Conservation (phyloP, 2,797 vertebrate genomes). For the Mormyrops boulengeri region DNA sequence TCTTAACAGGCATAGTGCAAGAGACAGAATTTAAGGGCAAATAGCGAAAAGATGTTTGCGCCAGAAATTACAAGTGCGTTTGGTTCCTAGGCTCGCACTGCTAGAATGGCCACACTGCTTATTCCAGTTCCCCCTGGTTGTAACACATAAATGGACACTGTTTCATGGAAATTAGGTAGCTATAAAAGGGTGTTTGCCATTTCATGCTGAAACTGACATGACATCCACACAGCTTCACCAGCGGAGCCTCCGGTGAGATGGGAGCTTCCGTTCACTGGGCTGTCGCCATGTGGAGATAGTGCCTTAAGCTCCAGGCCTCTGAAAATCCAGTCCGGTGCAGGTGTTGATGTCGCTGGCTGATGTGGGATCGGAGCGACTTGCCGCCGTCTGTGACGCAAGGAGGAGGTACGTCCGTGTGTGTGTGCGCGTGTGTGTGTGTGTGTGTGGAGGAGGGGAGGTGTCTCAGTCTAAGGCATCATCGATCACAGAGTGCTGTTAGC, state of each 20-base stretch:
- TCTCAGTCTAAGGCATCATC: slow-evolving; percentile 28
- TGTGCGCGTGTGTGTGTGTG: not conserved
- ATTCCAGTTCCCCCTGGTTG: not conserved
- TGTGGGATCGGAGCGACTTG: not conserved
- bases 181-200: not conserved
- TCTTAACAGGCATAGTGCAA: not conserved
- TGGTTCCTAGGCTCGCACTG: not conserved
- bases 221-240: not conserved
- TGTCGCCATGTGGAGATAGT: slow-evolving; percentile 34
- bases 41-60: not conserved
- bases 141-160: not conserved
- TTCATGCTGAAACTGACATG: not conserved
- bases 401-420: not conserved
- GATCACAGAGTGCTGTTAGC: slow-evolving; percentile 35
- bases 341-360: not conserved
- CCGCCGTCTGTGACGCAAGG: not conserved
- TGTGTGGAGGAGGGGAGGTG: not conserved
- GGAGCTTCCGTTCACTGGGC: slow-evolving; percentile 13
- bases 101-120: not conserved
- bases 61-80: not conserved
- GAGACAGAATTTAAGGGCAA: not conserved
- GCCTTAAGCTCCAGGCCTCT: not conserved
- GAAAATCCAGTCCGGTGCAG: not conserved
- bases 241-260: not conserved
- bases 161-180: not conserved